Conservation (phyloP, 1,140 invertebrate genomes). For the Heliothis subflexa region DNA sequence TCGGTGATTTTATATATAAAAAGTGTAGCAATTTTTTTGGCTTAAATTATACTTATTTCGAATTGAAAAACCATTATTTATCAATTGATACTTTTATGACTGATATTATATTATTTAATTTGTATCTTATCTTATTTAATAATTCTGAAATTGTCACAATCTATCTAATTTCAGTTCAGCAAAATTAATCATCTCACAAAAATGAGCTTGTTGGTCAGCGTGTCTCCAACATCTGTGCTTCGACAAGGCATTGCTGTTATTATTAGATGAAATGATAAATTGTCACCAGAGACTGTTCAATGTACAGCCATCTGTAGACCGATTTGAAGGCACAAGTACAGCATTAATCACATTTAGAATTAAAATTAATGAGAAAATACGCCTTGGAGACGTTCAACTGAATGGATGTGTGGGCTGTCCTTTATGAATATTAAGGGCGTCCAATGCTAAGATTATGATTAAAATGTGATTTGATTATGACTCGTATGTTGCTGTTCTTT, state of each 20-base stretch:
- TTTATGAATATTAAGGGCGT: neutral
- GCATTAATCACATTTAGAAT: constrained; percentile 24
- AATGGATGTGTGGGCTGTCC: neutral
- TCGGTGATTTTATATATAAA: neutral
- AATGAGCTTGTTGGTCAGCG: constrained; percentile 50
- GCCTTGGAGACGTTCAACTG: constrained; percentile 8
- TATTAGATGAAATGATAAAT: constrained; percentile 62
- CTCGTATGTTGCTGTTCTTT: neutral
- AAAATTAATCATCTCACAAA: constrained; percentile 50
- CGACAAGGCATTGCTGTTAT: constrained; percentile 58
- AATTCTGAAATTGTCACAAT: constrained; percentile 16
- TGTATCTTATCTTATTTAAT: too few relatives aligned
- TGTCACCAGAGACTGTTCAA: constrained; percentile 47
- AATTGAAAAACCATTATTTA: too few relatives aligned
- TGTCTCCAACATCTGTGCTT: constrained; percentile 59
- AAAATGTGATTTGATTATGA: too few relatives aligned
- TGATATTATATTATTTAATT: neutral
- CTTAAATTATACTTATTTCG: too few relatives aligned
- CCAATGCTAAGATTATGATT: neutral
- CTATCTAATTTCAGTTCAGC: neutral
- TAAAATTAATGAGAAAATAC: constrained; percentile 24
- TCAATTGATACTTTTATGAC: too few relatives aligned
- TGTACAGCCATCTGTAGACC: neutral
- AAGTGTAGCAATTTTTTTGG: too few relatives aligned
- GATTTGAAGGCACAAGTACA: neutral